Evolutionary conservation across 2,113 vertebrate species (phyloP), one percentile per base, ranked within the genome.

Genomic region (Lathamus discolor): DNA sequence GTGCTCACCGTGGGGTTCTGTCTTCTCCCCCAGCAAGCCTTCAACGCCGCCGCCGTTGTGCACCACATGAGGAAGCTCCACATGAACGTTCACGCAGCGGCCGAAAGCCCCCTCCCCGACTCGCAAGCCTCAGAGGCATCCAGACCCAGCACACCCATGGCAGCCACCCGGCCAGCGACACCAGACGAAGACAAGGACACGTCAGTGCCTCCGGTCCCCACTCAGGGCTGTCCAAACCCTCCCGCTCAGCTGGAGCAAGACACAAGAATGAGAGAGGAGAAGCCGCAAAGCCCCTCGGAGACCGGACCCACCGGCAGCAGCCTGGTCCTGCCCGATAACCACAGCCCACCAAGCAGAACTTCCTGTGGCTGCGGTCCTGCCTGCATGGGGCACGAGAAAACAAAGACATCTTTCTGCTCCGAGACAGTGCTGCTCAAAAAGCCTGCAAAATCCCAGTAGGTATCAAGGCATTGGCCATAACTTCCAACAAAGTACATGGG

Each of bases 11-110:
- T 5, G 24, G 16, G 14, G 13, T 9, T 37, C 10, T 94, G 6
- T 84, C 85, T 94, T 62, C 72, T 28, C 64, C 91, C 91, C 62
- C 95, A 99, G 99, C 98, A 98, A 98, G 99, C 98, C 94, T 99
- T 99, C 97, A 99, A 99, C 1, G 98, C 98, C 0, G 97, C 99
- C 0, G 96, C 98, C 3, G 98, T 98, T 2, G 97, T 99, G 48
- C 97, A 98, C 67, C 99, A 99, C 96, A 99, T 99, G 99, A 98
- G 93, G 96, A 99, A 99, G 89, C 97, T 99, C 18, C 99, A 99
- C 91, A 98, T 98, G 96, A 97, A 97, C 17, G 55, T 93, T 19
- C 98, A 98, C 7, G 39, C 63, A 0, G 93, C 95, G 0, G 83
- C 92, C 1, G 80, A 97, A 12, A 91, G 68, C 79, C 39, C 90